Evolutionary conservation across 2,113 vertebrate species (phyloP), one percentile per base, ranked within the genome.

Genomic region (Tenebrosternarchus preto): DNA sequence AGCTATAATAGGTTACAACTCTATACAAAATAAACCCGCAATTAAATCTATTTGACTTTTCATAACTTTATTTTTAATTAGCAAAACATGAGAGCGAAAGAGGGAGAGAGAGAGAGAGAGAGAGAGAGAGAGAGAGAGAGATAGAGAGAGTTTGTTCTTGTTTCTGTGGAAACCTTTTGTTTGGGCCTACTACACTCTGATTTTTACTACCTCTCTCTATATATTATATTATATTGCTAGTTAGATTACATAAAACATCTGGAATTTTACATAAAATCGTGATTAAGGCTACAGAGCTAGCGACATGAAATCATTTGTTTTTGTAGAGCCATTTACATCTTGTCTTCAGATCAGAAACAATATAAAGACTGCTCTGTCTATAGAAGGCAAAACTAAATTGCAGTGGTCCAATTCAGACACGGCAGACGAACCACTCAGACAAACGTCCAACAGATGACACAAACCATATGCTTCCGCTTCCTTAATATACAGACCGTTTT

Each of bases 361-460:
- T 59, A 68, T 53, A 29, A 78, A 78, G 53, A 43, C 5, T 55
- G 31, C 22, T 7, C 31, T 55, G 59, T 19, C 63, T 71, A 4
- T 59, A 74, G 55, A 19, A 33, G 31, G 20, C 55, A 67, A 67
- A 67, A 19, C 53, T 22, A 74, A 74, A 46, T 56, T 16, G 55
- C 19, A 57, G 36, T 16, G 24, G 17, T 27, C 50, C 53, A 46
- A 59, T 29, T 74, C 71, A 68, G 17, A 78, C 39, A 60, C 39
- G 61, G 27, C 78, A 67, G 61, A 56, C 29, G 78, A 80, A 53
- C 72, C 15, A 46, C 80, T 29, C 69, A 9, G 73, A 56, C 80
- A 72, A 66, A 7, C 1, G n/a, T 63, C 81, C 78, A 80, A 60
- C 63, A 66, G 16, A 20, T 63, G 31, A 27, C n/a, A 43, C 24